Evolutionary conservation across 2,888 invertebrate genomes (phyloP), one percentile per base, ranked within the genome.

Genomic region (Chrysina gloriosa): DNA sequence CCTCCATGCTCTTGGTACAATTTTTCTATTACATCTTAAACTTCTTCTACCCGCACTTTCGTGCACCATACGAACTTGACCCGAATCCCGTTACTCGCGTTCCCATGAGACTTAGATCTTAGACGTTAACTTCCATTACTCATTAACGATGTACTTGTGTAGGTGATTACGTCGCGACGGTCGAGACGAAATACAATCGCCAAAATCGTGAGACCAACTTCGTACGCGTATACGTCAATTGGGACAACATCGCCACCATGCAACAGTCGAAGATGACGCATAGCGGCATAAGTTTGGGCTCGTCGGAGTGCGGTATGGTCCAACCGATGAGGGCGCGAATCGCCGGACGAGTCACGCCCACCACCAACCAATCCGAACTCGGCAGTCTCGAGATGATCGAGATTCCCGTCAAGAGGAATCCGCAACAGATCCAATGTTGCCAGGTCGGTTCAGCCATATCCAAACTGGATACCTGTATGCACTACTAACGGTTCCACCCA

Each of bases 211-310:
- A 81, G 65, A 81, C 78, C 72, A 86, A 81, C 80, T 90, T 89
- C 73, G 87, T 89, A n/a, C 85, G 92, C 66, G 87, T 92, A 21
- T 93, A 93, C 78, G 88, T 92, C 2, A 91, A 92, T 78, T 93
- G 93, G 89, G 89, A 90, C 77, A 84, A 86, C 64, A 84, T 86
- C 29, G 86, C 82, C 2, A 79, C 84, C 0, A 73, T 83, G 68
- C 83, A 84, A 72, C 84, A 84, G 67, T 83, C 83, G 0, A 84
- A 84, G 76, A 83, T 83, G 84, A 84, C 81, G 2, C 80, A 75
- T 56, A 80, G 82, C 68, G 75, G 85, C 75, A 74, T 81, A 16
- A 80, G 82, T 74, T 74, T 84, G 68, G 80, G 82, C 6, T 77
- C 79, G 2, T 80, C 82, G 0, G 82, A 83, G 71, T 83, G 82